Evolutionary conservation across 2,888 invertebrate species (phyloP).

Genomic region (Monoplex corrugatus): DNA sequence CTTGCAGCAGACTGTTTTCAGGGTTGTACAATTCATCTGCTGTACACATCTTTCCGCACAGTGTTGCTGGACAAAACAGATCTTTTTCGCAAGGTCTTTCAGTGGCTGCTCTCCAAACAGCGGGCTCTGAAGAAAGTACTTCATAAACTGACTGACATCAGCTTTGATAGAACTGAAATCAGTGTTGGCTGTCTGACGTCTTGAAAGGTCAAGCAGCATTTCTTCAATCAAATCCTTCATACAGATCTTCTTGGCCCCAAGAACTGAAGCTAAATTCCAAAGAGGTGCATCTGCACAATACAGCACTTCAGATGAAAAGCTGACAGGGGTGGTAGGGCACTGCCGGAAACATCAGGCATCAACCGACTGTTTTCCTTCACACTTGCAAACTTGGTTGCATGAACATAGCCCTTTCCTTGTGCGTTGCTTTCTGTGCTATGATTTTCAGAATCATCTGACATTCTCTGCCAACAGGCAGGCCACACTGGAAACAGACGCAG

Average conservation of each 20-base stretch:
- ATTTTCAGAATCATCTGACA: no score
- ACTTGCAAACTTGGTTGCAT: background rate
- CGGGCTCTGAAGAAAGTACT: background rate
- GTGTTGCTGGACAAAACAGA: constrained; percentile 33
- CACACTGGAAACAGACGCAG: constrained; percentile 4
- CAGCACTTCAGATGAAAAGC: background rate
- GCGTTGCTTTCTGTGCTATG: no score
- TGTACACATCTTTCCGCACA: constrained; percentile 23
- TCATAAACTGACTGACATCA: no score
- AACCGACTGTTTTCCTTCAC: background rate
- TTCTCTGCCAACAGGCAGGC: background rate
- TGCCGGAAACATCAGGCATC: background rate
- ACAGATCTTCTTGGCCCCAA: background rate
- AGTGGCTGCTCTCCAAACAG: background rate
- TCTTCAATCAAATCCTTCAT: background rate
- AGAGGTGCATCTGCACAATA: background rate
- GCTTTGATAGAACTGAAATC: no score
- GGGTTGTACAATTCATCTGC: constrained; percentile 64
- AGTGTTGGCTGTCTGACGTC: no score
- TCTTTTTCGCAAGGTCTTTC: constrained; percentile 10
- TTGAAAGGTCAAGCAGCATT: background rate
- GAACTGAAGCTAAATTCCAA: background rate
- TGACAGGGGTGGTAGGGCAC: background rate
- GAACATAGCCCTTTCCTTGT: background rate
- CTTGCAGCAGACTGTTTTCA: constrained; percentile 57